Conservation (phyloP, 2,888 invertebrate species). For the Lycia hirtaria region DNA sequence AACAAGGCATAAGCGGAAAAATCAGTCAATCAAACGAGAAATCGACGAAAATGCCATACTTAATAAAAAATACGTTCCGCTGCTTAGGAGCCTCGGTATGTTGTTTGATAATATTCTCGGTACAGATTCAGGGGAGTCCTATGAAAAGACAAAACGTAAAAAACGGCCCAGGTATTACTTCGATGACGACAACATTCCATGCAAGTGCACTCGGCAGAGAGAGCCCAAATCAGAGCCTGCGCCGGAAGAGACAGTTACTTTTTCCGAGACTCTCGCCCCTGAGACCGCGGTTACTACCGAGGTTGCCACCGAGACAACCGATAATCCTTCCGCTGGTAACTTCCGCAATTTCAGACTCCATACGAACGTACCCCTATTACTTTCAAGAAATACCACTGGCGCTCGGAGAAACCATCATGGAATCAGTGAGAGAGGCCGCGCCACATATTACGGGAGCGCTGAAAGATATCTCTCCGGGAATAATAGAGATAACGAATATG, state of each 20-base stretch:
- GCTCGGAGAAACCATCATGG: constrained; percentile 77
- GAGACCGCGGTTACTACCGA: constrained; percentile 58
- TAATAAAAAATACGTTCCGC: constrained; percentile 68
- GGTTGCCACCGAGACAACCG: constrained; percentile 69
- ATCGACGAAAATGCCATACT: constrained; percentile 61
- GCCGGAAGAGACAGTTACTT: constrained; percentile 69
- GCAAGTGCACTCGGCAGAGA: constrained; percentile 49
- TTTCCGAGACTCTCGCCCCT: constrained; percentile 64
- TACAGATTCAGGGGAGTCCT: constrained; percentile 59
- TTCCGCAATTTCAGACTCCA: constrained; percentile 74
- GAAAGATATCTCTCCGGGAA: constrained; percentile 77
- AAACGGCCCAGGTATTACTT: constrained; percentile 50
- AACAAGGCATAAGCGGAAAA: constrained; percentile 55
- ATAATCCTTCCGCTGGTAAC: constrained; percentile 74
- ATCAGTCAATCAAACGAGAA: constrained; percentile 64
- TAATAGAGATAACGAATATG: constrained; percentile 76
- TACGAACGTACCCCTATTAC: constrained; percentile 79
- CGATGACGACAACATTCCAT: constrained; percentile 48
- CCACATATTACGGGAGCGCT: constrained; percentile 77
- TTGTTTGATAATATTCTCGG: constrained; percentile 74
- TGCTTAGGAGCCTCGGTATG: constrained; percentile 73
- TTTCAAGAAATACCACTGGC: constrained; percentile 81
- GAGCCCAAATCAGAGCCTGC: constrained; percentile 31
- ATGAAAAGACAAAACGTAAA: constrained; percentile 48
- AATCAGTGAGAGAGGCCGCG: constrained; percentile 75